A percentile compares a stretch with the other conserved stretches of the same genome.
Conservation (phyloP, 2,797 vertebrate genomes). For the Ficedula albicollis region DNA sequence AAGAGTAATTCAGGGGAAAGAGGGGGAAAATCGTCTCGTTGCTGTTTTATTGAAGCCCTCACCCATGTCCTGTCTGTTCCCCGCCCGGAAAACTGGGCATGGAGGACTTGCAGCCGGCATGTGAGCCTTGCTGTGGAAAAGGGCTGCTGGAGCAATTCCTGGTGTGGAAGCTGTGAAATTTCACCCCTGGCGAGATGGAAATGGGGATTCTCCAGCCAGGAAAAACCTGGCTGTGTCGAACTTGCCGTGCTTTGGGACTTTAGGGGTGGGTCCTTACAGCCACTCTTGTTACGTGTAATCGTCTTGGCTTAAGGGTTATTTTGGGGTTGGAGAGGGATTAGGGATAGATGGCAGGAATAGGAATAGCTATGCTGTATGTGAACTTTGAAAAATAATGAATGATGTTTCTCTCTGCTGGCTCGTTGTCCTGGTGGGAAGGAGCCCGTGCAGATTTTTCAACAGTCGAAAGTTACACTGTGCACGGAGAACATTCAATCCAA, state of each 20-base stretch:
- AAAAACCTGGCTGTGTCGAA: background rate
- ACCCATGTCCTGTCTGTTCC: background rate
- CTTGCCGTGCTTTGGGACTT: background rate
- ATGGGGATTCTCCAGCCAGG: background rate
- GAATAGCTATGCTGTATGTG: background rate
- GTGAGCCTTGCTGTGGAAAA: conserved; percentile 45
- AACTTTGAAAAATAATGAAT: background rate
- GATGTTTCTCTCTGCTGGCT: background rate
- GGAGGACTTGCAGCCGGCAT: background rate
- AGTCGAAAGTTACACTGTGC: background rate
- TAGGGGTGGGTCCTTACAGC: background rate
- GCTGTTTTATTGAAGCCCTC: background rate
- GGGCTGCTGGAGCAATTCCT: conserved; percentile 31
- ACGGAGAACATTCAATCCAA: accelerated
- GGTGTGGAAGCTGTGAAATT: conserved; percentile 3
- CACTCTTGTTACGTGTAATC: background rate
- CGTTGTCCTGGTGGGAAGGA: background rate
- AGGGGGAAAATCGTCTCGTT: accelerated
- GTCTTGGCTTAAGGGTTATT: background rate
- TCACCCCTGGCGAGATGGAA: background rate
- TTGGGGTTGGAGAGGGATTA: background rate
- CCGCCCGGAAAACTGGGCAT: background rate
- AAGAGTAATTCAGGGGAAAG: background rate
- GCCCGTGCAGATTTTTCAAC: accelerated
- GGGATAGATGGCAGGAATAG: background rate